phyloP scores from a whole-genome alignment of 2,113 vertebrate species.

The Glaucidium brasilianum region DNA sequence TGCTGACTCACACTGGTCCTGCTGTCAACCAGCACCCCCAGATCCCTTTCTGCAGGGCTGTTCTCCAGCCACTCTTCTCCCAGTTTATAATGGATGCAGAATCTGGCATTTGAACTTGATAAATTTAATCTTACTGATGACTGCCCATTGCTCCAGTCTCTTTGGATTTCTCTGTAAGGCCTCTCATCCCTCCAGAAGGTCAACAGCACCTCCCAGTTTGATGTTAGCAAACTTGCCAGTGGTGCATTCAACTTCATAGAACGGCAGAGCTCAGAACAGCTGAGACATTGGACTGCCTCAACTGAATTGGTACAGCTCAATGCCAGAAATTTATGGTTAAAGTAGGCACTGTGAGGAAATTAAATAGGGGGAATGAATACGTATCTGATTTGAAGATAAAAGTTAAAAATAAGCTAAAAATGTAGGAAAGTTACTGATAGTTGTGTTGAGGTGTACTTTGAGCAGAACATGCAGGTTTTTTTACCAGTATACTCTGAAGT shows the following conservation, averaged over 20 bases:
- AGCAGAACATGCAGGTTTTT: neutral
- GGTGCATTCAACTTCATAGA: neutral
- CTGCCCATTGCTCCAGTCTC: accelerated
- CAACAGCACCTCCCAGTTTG: neutral
- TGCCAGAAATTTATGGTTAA: neutral
- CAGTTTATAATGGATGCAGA: neutral
- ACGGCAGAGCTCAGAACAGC: neutral
- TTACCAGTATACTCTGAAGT: neutral
- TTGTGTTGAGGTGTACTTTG: neutral
- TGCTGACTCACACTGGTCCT: accelerated
- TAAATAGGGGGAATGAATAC: neutral
- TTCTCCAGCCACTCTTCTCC: neutral
- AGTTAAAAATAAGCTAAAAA: neutral
- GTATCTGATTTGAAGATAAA: neutral
- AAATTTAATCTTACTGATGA: neutral
- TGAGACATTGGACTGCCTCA: neutral
- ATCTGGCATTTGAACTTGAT: neutral
- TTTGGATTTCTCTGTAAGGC: neutral
- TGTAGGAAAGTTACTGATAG: neutral
- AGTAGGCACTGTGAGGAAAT: neutral
- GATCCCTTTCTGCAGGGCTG: neutral
- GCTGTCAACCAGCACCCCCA: neutral
- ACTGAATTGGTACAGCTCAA: neutral
- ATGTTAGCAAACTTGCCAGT: neutral
- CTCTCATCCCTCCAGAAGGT: neutral